Base-by-base conservation (phyloP, 2,888 invertebrate species). In the Pasiphila rectangulata region DNA sequence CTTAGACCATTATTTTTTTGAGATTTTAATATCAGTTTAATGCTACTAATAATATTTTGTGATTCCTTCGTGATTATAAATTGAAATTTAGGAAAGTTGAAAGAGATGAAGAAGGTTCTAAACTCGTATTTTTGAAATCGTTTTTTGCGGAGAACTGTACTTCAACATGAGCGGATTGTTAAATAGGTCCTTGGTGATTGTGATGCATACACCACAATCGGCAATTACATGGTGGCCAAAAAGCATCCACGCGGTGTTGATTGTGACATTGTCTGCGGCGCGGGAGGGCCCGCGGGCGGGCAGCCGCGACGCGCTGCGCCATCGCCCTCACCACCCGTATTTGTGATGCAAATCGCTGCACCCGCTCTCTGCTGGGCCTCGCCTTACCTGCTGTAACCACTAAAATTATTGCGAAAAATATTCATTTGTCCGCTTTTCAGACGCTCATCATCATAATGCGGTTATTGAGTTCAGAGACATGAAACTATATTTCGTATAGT, bases 221-320 rank as follows among this genome's bases (percentile, higher is more conserved):
- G 71, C 83, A 85, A 86, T 87, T 81, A 85, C 74, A 78, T 73
- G 67, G 72, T 79, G 76, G 68, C 79, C 79, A 84, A 87, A 87
- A 88, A 84, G 81, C 87, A 79, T 79, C 80, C 77, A 80, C 83
- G 83, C 83, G 83, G 74, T 79, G 86, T 82, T 87, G 87, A 88
- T 88, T 88, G 86, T 87, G 80, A 82, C 79, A 88, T 88, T 88
- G 88, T 88, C 79, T 80, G 78, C 61, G 69, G 67, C 67, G 71
- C 69, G 75, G 70, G 73, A 63, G 67, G 63, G 65, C 64, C 63
- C 68, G 64, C 65, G 61, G 59, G 66, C 66, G 62, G 62, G 61
- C 66, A 61, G 62, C 65, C 63, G 68, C 68, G 63, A 64, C 70
- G 71, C 69, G 73, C 69, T 65, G 67, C 79, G 77, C 77, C 73